Evolutionary conservation across 35 echinoderm and acorn worm genomes (phyloP).

Genomic region (Amphiura filiformis): DNA sequence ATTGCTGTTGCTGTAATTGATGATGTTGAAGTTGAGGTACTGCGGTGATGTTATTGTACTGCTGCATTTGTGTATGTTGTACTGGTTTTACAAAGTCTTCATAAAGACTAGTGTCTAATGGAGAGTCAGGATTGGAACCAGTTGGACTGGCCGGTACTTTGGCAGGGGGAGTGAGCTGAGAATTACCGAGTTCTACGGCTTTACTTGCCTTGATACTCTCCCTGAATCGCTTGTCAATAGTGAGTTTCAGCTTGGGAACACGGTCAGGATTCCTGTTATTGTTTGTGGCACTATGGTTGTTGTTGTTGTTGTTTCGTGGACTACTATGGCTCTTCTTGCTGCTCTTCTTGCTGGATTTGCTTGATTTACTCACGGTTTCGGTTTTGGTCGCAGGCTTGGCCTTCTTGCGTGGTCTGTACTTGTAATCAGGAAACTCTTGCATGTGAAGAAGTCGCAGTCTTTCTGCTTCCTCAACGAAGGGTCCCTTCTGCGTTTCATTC

Average conservation of each 20-base stretch:
- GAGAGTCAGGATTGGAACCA: slow-evolving; percentile 77
- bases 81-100: slow-evolving; percentile 62
- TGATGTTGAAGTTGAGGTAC: slow-evolving; percentile 27
- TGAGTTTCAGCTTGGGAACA: slow-evolving; percentile 86
- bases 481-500: slow-evolving; percentile 82
- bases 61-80: slow-evolving; percentile 13
- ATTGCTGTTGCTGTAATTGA: slow-evolving; percentile 31
- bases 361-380: slow-evolving; percentile 43
- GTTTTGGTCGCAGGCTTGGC: slow-evolving; percentile 80
- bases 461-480: slow-evolving; percentile 94
- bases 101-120: slow-evolving; percentile 68
- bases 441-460: slow-evolving; percentile 85
- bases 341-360: slow-evolving; percentile 50
- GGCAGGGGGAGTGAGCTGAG: slow-evolving; percentile 89
- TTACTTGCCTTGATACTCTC: slow-evolving; percentile 95
- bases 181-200: slow-evolving; percentile 74
- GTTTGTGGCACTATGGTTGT: slow-evolving; percentile 17
- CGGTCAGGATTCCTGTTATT: slow-evolving; percentile 59
- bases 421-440: slow-evolving; percentile 97
- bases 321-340: slow-evolving; percentile 39
- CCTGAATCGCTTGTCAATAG: slow-evolving; percentile 96
- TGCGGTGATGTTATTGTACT: neutral
- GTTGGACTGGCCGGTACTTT: slow-evolving; percentile 94
- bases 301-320: slow-evolving; percentile 17
- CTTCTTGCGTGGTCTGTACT: slow-evolving; percentile 97